These are phyloP conservation scores for Sorex araneus DNA, from an alignment of 2,113 vertebrate species.

Conservation along the genomic window DNA sequence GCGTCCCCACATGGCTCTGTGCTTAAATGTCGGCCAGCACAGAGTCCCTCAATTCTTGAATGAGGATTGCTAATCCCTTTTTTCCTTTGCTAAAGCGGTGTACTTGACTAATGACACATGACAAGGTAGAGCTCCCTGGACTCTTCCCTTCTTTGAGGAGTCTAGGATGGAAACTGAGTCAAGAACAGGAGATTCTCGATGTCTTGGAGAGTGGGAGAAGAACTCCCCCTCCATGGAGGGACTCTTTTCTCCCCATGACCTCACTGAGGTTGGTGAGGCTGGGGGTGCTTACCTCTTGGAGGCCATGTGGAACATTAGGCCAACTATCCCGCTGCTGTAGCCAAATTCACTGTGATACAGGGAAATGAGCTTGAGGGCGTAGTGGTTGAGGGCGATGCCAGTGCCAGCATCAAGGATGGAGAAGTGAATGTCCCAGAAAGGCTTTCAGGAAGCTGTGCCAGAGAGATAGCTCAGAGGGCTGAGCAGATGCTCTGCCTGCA, in stretches of 20 bases:
- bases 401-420: background rate
- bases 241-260: background rate
- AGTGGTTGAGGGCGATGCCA: background rate
- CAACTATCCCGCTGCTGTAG: background rate
- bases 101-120: background rate
- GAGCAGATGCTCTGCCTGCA: too few species aligned
- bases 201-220: background rate
- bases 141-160: background rate
- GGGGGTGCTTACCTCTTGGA: background rate
- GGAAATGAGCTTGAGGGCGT: background rate
- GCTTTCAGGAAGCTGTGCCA: too few species aligned
- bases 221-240: background rate
- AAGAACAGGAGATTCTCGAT: background rate
- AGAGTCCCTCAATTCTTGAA: slow-evolving; percentile 36
- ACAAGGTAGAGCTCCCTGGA: background rate
- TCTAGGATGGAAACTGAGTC: background rate
- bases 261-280: background rate
- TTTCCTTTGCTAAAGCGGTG: background rate
- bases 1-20: too few species aligned
- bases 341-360: background rate
- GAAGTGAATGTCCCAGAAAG: too few species aligned
- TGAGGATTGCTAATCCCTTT: slow-evolving; percentile 42
- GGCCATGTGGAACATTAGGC: background rate
- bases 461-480: too few species aligned
- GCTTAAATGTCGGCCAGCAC: too few species aligned